phyloP scores from a whole-genome alignment of 1,140 invertebrate species.

The Listronotus oregonensis region DNA sequence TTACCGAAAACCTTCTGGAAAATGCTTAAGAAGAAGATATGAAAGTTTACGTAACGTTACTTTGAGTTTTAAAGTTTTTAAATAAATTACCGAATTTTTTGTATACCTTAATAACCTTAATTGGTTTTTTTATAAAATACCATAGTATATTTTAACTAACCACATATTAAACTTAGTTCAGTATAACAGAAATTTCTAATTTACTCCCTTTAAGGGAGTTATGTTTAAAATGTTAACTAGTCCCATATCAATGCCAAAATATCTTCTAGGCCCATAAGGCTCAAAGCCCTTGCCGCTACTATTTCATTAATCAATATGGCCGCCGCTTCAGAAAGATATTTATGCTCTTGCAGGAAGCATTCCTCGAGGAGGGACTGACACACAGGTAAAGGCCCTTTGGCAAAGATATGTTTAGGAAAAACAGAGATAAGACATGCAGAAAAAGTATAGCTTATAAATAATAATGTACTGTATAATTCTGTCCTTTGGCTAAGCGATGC shows the following conservation, averaged over 20 bases:
- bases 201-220: conserved; percentile 12
- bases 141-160: too few species aligned
- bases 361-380: conserved; percentile 30
- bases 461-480: too few species aligned
- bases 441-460: conserved; percentile 12
- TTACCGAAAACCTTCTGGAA: too few species aligned
- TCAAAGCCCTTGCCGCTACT: conserved; percentile 27
- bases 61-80: too few species aligned
- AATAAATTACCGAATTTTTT: too few species aligned
- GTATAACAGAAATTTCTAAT: neutral
- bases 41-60: too few species aligned
- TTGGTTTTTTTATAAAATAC: too few species aligned
- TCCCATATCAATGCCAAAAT: conserved; percentile 34
- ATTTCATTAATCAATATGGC: conserved; percentile 39
- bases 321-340: conserved; percentile 31
- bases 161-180: too few species aligned
- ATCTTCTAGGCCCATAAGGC: conserved; percentile 29
- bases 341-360: conserved; percentile 32
- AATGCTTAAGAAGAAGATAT: too few species aligned
- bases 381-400: conserved; percentile 26
- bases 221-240: conserved; percentile 32
- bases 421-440: conserved; percentile 32
- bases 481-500: too few species aligned
- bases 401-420: conserved; percentile 29
- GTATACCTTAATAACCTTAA: too few species aligned